Evolutionary conservation across 2,888 invertebrate genomes (phyloP), one percentile per base, ranked within the genome.

Genomic region (Oscheius myriophilus): DNA sequence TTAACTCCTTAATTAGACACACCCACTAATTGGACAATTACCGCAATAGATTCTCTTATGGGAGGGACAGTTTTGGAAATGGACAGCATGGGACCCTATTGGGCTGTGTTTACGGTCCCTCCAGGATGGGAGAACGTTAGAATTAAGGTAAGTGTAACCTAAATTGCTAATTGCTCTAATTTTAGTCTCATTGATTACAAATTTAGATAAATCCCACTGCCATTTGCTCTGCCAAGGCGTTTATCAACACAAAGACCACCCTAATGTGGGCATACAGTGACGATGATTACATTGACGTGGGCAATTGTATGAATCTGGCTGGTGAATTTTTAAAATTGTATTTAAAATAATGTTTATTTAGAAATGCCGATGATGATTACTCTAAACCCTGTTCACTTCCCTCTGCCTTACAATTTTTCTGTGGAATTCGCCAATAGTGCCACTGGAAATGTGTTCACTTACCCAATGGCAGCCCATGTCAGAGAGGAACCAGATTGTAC

Each of bases 311-410:
- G 25, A 46, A 46, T 49, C 39, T 61, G 9, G 61, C 61, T 16
- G 61, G 61, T 61, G 9, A 16, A 18, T 43, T 21, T 3, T 26
- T 18, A n/a, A 3, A 18, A 12, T 39, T 11, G n/a, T 57, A 1
- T 57, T 39, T 43, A 42, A 58, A 12, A 14, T 0, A 21, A 9
- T 2, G 14, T 2, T 41, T 57, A 21, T 33, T 0, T 21, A 61
- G 61, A 61, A 61, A 49, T 61, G 3, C 14, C 11, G 2, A 61
- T 61, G 61, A 61, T 46, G 49, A 49, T 61, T 2, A 61, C 61
- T 3, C 2, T 51, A 9, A 26, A 61, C 11, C 49, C 49, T 6
- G 21, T 49, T 26, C 23, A 61, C 14, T 49, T 61, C 2, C 46
- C 21, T 7, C 18, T 26, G 4, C 46, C 49, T 26, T 49, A 25